Base-by-base conservation (phyloP, 53 echinoderm and acorn worm genomes). In the Antedon mediterranea region DNA sequence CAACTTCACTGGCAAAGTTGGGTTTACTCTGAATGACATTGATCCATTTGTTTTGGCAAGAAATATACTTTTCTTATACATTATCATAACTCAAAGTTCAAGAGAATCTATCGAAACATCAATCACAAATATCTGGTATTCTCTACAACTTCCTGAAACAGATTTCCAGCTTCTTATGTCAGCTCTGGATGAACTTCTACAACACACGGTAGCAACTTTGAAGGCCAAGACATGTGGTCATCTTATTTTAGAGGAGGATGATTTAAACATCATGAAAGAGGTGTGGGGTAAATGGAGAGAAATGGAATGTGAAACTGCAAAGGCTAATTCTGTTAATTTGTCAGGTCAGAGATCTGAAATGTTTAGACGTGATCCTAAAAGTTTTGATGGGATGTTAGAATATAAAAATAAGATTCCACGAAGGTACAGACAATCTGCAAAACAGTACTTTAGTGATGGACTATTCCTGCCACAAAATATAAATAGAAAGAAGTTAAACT, bases 71-170 rank as follows among this genome's bases (percentile, higher is more conserved):
- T n/a, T n/a, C n/a, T n/a, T n/a, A n/a, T n/a, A n/a, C n/a, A n/a
- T n/a, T n/a, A n/a, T n/a, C n/a, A n/a, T n/a, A 30, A 43, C 43
- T 32, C 70, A 78, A 11, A 15, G 26, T 43, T 26, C 43, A 28
- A 43, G 70, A 70, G 78, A 78, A 29, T 43, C 37, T 29, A 78
- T 78, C 28, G 78, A 78, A 28, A 20, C 3, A 20, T 30, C 78
- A 4, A 31, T 78, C 23, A 41, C 85, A n/a, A 77, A 81, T 26
- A 77, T 85, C 72, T 85, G 85, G 81, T 85, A 85, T 33, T 85
- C 85, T 0, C 75, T 85, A 30, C 81, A 85, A 73, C 76, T 85
- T 18, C 77, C 81, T 0, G 34, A 32, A 29, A 73, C 32, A 13
- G 81, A 85, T 30, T 85, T 73, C 34, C 43, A 85, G 3, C 78